A percentile compares a stretch with the other conserved stretches of the same genome.
phyloP scores from a whole-genome alignment of 2,888 invertebrate genomes.

The Epirrhoe alternata region DNA sequence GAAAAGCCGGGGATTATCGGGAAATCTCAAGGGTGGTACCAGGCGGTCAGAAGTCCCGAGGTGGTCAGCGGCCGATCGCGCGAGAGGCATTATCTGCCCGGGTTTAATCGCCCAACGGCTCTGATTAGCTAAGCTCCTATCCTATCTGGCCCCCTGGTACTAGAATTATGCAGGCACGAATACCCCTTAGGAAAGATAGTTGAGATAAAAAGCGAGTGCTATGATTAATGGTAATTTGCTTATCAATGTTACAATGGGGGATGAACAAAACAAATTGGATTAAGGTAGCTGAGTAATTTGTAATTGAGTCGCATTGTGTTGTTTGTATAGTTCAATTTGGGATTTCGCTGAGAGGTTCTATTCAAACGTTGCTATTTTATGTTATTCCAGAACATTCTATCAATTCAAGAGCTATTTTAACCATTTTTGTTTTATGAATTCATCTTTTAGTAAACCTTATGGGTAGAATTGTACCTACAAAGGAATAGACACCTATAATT shows the following conservation, averaged over 20 bases:
- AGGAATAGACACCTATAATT: too few relatives aligned
- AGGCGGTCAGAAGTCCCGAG: conserved; percentile 67
- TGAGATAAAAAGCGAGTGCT: conserved; percentile 56
- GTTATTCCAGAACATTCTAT: neutral
- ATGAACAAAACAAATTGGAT: conserved; percentile 28
- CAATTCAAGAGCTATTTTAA: neutral
- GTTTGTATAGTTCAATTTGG: conserved; percentile 15
- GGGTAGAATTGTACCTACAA: too few relatives aligned
- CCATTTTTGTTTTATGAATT: too few relatives aligned
- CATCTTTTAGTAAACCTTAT: too few relatives aligned
- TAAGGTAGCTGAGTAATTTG: conserved; percentile 33
- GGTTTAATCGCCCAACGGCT: conserved; percentile 77
- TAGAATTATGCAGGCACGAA: conserved; percentile 78
- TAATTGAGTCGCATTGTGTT: conserved; percentile 29
- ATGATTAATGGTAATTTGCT: conserved; percentile 53
- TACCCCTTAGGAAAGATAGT: conserved; percentile 53
- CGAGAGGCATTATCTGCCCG: conserved; percentile 79
- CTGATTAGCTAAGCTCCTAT: conserved; percentile 80
- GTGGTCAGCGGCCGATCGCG: conserved; percentile 82
- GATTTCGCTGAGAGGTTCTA: neutral
- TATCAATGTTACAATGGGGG: conserved; percentile 46
- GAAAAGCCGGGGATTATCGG: conserved; percentile 61
- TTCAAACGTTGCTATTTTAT: neutral
- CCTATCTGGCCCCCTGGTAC: conserved; percentile 71
- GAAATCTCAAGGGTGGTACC: conserved; percentile 65